Conservation (phyloP, 1,140 invertebrate genomes). For the Phocides pigmalion region DNA sequence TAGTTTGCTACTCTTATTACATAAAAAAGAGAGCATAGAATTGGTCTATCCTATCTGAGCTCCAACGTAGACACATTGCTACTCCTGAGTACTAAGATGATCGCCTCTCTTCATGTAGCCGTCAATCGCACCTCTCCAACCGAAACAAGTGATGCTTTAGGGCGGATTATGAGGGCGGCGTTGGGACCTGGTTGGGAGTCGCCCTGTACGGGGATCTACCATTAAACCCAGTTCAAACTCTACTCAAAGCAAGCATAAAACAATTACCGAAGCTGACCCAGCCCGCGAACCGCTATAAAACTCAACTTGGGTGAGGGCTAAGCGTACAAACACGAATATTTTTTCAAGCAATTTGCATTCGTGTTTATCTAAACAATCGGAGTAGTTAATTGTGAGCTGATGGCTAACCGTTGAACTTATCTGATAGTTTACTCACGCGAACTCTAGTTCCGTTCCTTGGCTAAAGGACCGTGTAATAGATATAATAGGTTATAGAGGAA, state of each 20-base stretch:
- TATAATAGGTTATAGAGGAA: neutral
- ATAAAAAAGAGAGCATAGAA: too few species aligned
- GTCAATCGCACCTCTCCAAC: too few species aligned
- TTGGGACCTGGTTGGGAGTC: too few species aligned
- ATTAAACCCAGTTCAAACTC: neutral
- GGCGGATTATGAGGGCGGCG: too few species aligned
- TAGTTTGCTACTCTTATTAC: too few species aligned
- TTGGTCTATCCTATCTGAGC: too few species aligned
- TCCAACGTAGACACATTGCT: too few species aligned
- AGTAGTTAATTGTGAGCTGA: conserved; percentile 70
- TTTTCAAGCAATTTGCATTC: conserved; percentile 63
- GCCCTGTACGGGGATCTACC: too few species aligned
- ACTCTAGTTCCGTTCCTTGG: conserved; percentile 35
- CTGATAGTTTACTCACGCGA: conserved; percentile 58
- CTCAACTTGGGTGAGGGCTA: conserved; percentile 10
- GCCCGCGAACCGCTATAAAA: conserved; percentile 1
- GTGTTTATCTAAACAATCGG: conserved; percentile 60
- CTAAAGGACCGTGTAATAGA: conserved; percentile 17
- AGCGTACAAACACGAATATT: conserved; percentile 15
- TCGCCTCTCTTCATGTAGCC: too few species aligned
- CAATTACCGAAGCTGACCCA: neutral
- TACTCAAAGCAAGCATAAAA: neutral
- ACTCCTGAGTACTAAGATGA: too few species aligned
- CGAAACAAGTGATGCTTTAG: too few species aligned
- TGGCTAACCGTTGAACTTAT: conserved; percentile 63